Percentiles rank a stretch among this genome's conserved stretches.
phyloP scores from a whole-genome alignment of 2,888 invertebrate genomes.

The Hirtodrosophila trivittata region DNA sequence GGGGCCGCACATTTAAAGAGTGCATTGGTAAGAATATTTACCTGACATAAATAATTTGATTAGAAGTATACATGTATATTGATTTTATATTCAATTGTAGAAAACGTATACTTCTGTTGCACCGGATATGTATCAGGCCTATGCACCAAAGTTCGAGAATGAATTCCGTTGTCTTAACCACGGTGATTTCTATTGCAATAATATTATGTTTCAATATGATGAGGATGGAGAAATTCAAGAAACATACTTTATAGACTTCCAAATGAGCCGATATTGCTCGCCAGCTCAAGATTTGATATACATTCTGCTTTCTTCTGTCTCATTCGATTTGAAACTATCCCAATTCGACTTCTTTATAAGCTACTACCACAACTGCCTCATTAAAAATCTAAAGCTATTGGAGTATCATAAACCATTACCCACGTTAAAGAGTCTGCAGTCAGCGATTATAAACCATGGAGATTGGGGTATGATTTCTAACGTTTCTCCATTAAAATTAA shows the following conservation, averaged over 20 bases:
- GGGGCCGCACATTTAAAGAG: conserved; percentile 49
- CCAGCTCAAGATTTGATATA: conserved; percentile 81
- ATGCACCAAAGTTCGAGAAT: conserved; percentile 43
- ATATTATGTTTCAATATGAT: conserved; percentile 81
- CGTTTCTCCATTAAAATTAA: neutral
- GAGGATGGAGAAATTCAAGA: conserved; percentile 54
- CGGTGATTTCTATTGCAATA: conserved; percentile 82
- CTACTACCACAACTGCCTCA: conserved; percentile 72
- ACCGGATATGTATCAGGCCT: conserved; percentile 61
- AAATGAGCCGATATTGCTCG: conserved; percentile 79
- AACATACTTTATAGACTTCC: conserved; percentile 78
- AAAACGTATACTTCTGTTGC: conserved; percentile 44
- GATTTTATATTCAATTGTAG: no score
- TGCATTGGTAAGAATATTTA: conserved; percentile 66
- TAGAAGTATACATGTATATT: no score
- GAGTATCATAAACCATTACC: conserved; percentile 70
- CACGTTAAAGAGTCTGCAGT: conserved; percentile 68
- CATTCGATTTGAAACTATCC: conserved; percentile 65
- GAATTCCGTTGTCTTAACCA: conserved; percentile 76
- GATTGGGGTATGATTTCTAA: conserved; percentile 67
- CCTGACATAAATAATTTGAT: no score
- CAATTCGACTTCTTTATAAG: conserved; percentile 79
- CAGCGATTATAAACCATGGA: conserved; percentile 60
- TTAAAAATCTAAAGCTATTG: conserved; percentile 64
- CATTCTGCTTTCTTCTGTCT: conserved; percentile 74